Evolutionary conservation across 2,113 vertebrate genomes (phyloP).

Genomic region (Erythrocercus mccallii): DNA sequence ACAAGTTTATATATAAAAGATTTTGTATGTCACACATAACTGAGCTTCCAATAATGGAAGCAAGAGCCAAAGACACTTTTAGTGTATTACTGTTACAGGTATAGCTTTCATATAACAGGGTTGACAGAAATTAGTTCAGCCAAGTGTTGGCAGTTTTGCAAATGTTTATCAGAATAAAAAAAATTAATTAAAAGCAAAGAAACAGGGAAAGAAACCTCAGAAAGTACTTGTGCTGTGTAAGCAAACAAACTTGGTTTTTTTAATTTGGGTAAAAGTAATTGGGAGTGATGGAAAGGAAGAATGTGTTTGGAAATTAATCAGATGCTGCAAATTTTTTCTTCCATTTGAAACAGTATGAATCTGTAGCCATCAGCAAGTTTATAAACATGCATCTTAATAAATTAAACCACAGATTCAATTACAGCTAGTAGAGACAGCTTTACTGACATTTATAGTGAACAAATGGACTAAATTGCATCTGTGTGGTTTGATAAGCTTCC

Average conservation of each 20-base stretch:
- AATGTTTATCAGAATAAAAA: background rate
- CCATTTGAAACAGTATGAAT: background rate
- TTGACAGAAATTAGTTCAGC: conserved; percentile 15
- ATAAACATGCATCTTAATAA: background rate
- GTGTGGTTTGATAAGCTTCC: background rate
- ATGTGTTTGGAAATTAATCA: background rate
- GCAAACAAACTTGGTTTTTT: background rate
- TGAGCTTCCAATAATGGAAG: conserved; percentile 4
- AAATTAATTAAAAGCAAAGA: background rate
- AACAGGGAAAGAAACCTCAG: background rate
- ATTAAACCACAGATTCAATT: background rate
- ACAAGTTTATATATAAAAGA: background rate
- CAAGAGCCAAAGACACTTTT: conserved; percentile 34
- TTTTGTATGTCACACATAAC: background rate
- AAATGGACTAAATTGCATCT: background rate
- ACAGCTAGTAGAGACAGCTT: background rate
- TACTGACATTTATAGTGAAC: background rate
- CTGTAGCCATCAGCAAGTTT: background rate
- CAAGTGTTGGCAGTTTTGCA: background rate
- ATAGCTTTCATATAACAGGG: background rate
- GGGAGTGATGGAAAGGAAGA: background rate
- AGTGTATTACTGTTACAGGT: background rate
- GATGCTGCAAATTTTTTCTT: background rate
- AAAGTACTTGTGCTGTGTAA: background rate
- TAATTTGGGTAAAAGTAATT: background rate